These are phyloP conservation scores for Drosophila orosa DNA, from an alignment of 1,140 invertebrate species.

Conservation along the genomic window DNA sequence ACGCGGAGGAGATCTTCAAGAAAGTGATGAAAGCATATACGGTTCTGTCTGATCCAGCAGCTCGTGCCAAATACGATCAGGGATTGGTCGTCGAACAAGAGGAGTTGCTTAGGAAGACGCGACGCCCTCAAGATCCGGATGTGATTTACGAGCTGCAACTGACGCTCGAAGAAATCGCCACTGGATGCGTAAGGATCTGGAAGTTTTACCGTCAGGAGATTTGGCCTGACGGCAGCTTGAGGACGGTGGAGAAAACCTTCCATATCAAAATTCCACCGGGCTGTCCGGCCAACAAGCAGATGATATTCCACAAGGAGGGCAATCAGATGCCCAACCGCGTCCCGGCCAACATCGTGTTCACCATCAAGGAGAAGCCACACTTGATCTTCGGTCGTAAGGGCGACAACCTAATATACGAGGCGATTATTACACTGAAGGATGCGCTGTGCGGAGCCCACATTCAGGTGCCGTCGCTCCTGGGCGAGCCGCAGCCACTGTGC, in stretches of 20 bases:
- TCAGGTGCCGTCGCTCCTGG: not conserved
- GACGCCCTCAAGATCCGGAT: not conserved
- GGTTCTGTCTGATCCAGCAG: not conserved
- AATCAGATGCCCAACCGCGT: constrained; percentile 89
- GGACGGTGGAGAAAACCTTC: constrained; percentile 94
- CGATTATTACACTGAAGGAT: not conserved
- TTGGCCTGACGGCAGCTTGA: constrained; percentile 83
- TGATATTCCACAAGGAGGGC: constrained; percentile 96
- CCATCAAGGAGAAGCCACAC: constrained; percentile 89
- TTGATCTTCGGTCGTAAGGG: not conserved
- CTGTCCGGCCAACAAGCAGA: constrained; percentile 97
- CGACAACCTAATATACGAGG: not conserved
- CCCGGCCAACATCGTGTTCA: constrained; percentile 97
- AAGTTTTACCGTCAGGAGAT: not conserved
- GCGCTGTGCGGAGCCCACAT: not conserved
- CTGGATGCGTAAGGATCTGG: not conserved
- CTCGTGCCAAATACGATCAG: not conserved
- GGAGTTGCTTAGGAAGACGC: not conserved
- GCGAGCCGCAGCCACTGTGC: not conserved
- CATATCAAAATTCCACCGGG: constrained; percentile 96
- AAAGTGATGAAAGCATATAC: not conserved
- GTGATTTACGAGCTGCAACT: not conserved
- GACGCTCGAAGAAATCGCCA: not conserved
- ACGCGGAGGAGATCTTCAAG: not conserved
- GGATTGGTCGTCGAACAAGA: not conserved